phyloP scores from a whole-genome alignment of 2,888 invertebrate genomes.

The Willowsia nigromaculata region DNA sequence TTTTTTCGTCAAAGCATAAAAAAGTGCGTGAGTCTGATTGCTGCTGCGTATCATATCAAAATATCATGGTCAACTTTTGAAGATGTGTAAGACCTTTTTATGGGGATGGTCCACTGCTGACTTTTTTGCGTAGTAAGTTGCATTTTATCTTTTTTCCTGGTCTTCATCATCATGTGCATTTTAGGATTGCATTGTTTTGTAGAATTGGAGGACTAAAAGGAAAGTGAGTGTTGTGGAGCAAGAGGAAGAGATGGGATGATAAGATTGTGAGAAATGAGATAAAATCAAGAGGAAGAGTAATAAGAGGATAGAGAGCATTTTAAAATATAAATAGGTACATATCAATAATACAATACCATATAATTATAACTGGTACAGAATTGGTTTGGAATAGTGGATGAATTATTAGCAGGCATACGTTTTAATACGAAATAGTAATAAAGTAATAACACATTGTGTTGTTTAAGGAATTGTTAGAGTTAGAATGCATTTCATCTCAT shows the following conservation, averaged over 20 bases:
- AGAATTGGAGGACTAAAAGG: background rate
- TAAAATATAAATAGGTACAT: background rate
- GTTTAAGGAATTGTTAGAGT: too few relatives aligned
- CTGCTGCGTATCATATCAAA: background rate
- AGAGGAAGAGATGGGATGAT: background rate
- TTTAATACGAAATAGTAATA: too few relatives aligned
- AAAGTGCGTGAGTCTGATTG: constrained; percentile 13
- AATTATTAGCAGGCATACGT: too few relatives aligned
- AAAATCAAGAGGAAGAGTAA: background rate
- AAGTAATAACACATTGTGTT: too few relatives aligned
- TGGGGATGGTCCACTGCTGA: constrained; percentile 1
- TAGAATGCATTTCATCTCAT: too few relatives aligned
- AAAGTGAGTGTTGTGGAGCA: background rate
- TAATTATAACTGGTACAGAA: too few relatives aligned
- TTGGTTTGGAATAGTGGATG: background rate
- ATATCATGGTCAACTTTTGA: background rate
- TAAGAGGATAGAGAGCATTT: background rate
- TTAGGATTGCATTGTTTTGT: background rate
- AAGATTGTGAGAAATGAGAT: constrained; percentile 2
- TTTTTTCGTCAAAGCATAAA: background rate
- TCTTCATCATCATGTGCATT: background rate
- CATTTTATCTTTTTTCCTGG: background rate
- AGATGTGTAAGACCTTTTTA: background rate
- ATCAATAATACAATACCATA: too few relatives aligned
- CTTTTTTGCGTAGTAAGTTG: constrained; percentile 31